phyloP scores from a whole-genome alignment of 2,797 vertebrate genomes.

The Brachymystax lenok region DNA sequence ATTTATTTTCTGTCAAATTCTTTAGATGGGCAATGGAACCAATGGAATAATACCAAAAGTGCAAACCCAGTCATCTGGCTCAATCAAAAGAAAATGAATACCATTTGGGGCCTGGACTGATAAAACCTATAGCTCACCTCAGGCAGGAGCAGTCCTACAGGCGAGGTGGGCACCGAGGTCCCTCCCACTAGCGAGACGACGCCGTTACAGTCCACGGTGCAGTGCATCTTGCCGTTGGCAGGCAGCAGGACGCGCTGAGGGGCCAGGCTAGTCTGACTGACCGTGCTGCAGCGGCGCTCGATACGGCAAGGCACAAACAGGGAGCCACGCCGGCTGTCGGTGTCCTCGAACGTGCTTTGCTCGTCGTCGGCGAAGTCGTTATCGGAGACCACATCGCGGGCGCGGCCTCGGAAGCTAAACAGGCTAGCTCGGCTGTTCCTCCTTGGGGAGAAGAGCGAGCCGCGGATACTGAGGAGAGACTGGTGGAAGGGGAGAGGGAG shows the following conservation, averaged over 20 bases:
- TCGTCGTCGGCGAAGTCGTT: conserved; percentile 98
- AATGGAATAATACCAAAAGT: background rate
- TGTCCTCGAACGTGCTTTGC: conserved; percentile 97
- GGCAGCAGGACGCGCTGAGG: conserved; percentile 85
- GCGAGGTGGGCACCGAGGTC: conserved; percentile 84
- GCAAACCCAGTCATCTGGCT: background rate
- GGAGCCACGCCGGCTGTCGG: conserved; percentile 91
- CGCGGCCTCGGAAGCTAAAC: conserved; percentile 92
- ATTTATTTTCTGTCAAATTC: no score
- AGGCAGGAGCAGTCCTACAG: conserved; percentile 87
- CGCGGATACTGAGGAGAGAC: conserved; percentile 92
- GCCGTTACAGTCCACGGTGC: conserved; percentile 93
- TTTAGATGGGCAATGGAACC: background rate
- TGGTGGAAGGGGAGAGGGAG: conserved; percentile 44
- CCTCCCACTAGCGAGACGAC: conserved; percentile 94
- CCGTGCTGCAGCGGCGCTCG: conserved; percentile 87
- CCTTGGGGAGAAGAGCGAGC: conserved; percentile 90
- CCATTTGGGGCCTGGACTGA: background rate
- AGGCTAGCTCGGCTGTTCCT: conserved; percentile 90
- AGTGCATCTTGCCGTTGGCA: conserved; percentile 95
- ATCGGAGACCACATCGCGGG: conserved; percentile 92
- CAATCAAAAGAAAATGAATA: background rate
- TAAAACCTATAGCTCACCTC: conserved; percentile 83
- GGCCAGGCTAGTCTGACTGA: conserved; percentile 87
- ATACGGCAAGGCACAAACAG: conserved; percentile 87